phyloP scores from a whole-genome alignment of 1,140 invertebrate species.

The Laupala kohalensis region DNA sequence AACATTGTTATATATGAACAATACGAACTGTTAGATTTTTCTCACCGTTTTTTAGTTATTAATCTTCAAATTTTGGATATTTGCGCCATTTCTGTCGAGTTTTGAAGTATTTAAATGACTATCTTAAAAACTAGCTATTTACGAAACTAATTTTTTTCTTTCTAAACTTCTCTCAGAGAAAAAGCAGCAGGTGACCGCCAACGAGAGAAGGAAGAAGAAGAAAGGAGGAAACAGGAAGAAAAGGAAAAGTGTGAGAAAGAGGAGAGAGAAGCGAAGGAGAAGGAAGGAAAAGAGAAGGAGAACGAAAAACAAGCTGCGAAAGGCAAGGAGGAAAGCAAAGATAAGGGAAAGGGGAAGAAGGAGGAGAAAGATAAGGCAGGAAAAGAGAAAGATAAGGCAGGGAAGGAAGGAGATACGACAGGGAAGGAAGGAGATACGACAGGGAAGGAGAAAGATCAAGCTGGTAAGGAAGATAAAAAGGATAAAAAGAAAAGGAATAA shows the following conservation, averaged over 20 bases:
- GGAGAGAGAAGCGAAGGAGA: not conserved
- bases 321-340: not conserved
- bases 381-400: not conserved
- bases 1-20: no score
- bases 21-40: no score
- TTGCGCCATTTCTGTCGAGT: not conserved
- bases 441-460: not conserved
- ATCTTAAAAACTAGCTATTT: not conserved
- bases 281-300: not conserved
- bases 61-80: no score
- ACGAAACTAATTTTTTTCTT: not conserved
- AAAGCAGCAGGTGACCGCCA: not conserved
- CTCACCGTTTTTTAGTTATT: no score
- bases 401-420: not conserved
- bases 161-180: not conserved
- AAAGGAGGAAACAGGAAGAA: not conserved
- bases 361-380: not conserved
- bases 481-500: not conserved
- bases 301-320: not conserved
- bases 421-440: not conserved
- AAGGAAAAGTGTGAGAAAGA: not conserved
- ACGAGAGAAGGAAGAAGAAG: not conserved
- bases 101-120: not conserved
- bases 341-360: not conserved
- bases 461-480: not conserved